Evolutionary conservation across 2,888 invertebrate genomes (phyloP).

Genomic region (Caenorhabditis sp.): DNA sequence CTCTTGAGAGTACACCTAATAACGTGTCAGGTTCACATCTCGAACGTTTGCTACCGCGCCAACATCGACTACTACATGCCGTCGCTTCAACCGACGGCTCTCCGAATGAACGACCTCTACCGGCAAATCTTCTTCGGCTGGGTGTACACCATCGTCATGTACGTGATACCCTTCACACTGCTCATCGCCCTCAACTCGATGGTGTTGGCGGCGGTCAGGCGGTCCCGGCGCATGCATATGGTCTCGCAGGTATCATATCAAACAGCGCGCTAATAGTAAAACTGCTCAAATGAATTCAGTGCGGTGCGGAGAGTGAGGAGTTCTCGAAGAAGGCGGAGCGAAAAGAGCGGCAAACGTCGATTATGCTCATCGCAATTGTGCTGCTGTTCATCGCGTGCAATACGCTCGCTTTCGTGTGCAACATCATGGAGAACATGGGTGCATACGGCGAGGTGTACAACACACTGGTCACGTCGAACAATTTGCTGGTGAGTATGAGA

Average conservation of each 20-base stretch:
- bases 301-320: conserved; percentile 72
- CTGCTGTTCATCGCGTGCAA: conserved; percentile 79
- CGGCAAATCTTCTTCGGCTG: conserved; percentile 79
- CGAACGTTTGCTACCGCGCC: conserved; percentile 77
- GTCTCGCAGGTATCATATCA: conserved; percentile 69
- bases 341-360: conserved; percentile 79
- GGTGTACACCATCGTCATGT: conserved; percentile 79
- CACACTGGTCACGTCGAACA: conserved; percentile 76
- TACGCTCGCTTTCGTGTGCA: conserved; percentile 79
- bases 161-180: conserved; percentile 80
- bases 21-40: conserved; percentile 73
- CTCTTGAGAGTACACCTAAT: not conserved
- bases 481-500: conserved; percentile 77
- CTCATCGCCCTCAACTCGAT: conserved; percentile 81
- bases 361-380: conserved; percentile 80
- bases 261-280: no score
- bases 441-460: conserved; percentile 67
- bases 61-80: conserved; percentile 80
- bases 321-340: conserved; percentile 73
- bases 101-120: conserved; percentile 69
- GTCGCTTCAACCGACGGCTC: conserved; percentile 69
- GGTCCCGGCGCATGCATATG: conserved; percentile 73
- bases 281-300: no score
- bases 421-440: conserved; percentile 80
- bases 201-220: conserved; percentile 79